Evolutionary conservation across 2,888 invertebrate genomes (phyloP).

Genomic region (Tenthredo amoena): DNA sequence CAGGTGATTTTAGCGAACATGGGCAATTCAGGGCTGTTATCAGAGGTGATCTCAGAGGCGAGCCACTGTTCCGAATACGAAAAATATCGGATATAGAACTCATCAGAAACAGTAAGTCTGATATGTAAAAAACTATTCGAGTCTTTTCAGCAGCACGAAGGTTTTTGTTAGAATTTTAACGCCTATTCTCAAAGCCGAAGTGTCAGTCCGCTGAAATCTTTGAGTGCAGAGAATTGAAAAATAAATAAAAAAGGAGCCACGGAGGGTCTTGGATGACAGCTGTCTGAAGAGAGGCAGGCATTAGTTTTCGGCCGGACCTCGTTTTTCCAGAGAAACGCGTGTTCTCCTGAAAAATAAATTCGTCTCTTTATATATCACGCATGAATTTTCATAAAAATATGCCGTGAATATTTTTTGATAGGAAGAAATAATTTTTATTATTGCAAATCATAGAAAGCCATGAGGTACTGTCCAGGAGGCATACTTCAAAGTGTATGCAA

Average conservation of each 20-base stretch:
- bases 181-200: neutral
- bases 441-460: neutral
- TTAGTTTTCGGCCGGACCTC: neutral
- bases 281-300: neutral
- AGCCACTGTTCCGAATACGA: constrained; percentile 47
- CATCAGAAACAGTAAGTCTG: constrained; percentile 40
- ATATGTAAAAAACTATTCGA: neutral
- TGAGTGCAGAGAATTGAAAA: neutral
- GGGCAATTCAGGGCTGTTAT: constrained; percentile 56
- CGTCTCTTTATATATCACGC: neutral
- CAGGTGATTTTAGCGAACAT: constrained; percentile 59
- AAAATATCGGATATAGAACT: constrained; percentile 49
- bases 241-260: neutral
- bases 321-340: neutral
- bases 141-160: neutral
- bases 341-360: neutral
- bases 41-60: constrained; percentile 59
- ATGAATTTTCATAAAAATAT: neutral
- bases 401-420: too few relatives aligned
- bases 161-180: neutral
- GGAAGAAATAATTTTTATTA: too few relatives aligned
- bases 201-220: neutral
- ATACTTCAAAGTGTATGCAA: neutral
- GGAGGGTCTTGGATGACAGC: neutral
- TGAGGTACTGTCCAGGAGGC: neutral